Evolutionary conservation across 2,888 invertebrate genomes (phyloP).

Genomic region (Eudemis profundana): DNA sequence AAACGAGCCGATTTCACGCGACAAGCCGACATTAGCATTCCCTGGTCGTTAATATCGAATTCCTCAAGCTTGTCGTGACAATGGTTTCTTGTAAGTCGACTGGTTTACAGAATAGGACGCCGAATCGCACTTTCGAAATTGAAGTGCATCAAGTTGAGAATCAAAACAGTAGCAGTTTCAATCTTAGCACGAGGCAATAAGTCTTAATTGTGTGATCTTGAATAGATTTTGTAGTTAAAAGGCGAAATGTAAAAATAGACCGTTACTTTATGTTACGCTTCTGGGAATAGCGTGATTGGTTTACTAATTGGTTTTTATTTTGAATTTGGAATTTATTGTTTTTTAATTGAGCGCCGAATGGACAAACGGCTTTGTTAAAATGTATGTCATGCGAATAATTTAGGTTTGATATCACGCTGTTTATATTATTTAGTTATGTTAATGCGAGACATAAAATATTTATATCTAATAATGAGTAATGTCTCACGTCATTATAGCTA

Average conservation of each 20-base stretch:
- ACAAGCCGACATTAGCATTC: slow-evolving; percentile 63
- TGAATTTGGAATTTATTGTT: slow-evolving; percentile 21
- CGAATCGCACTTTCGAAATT: slow-evolving; percentile 31
- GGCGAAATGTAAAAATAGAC: slow-evolving; percentile 32
- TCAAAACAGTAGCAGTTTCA: background rate
- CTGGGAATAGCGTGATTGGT: slow-evolving; percentile 26
- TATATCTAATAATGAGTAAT: background rate
- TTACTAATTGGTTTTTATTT: slow-evolving; percentile 28
- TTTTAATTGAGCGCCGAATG: slow-evolving; percentile 1
- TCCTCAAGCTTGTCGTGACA: slow-evolving; percentile 60
- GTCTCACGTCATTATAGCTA: too few relatives aligned
- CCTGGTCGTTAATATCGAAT: slow-evolving; percentile 60
- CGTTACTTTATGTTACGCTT: slow-evolving; percentile 37
- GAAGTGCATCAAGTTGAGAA: background rate
- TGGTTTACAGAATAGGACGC: slow-evolving; percentile 61
- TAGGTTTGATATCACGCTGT: background rate
- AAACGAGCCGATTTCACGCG: slow-evolving; percentile 60
- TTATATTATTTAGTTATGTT: background rate
- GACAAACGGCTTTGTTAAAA: background rate
- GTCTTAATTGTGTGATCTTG: too few relatives aligned
- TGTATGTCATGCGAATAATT: background rate
- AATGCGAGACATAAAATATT: background rate
- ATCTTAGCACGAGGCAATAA: too few relatives aligned
- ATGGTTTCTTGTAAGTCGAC: slow-evolving; percentile 58
- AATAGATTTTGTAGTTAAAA: slow-evolving; percentile 3